Percentiles rank a stretch among this genome's conserved stretches.
phyloP scores from a whole-genome alignment of 2,797 vertebrate species.

The Microctenopoma stevenorrisi region DNA sequence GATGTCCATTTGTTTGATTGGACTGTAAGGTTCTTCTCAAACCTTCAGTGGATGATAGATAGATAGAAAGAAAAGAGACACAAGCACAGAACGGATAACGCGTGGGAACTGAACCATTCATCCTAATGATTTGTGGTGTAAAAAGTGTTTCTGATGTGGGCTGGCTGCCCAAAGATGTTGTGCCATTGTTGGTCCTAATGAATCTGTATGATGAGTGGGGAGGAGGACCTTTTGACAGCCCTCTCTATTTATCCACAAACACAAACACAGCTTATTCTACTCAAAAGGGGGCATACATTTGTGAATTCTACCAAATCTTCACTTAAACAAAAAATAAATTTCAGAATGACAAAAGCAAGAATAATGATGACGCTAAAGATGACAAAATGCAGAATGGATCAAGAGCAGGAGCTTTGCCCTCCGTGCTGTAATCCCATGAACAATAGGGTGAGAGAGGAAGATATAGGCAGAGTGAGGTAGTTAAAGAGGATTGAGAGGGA shows the following conservation, averaged over 20 bases:
- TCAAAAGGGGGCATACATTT: neutral
- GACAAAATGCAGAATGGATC: slow-evolving; percentile 58
- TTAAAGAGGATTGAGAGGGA: slow-evolving; percentile 11
- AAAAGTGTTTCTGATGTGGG: slow-evolving; percentile 52
- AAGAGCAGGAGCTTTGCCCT: slow-evolving; percentile 51
- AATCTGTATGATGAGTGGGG: slow-evolving; percentile 55
- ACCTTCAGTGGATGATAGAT: slow-evolving; percentile 18
- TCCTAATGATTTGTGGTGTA: slow-evolving; percentile 51
- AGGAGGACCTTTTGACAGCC: slow-evolving; percentile 43
- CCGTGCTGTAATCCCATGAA: slow-evolving; percentile 52
- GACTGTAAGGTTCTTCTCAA: slow-evolving; percentile 36
- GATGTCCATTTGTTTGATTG: slow-evolving; percentile 22
- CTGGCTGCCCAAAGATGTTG: slow-evolving; percentile 61
- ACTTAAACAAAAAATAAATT: neutral
- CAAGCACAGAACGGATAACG: slow-evolving; percentile 26
- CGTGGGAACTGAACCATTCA: slow-evolving; percentile 49
- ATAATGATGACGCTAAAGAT: slow-evolving; percentile 25
- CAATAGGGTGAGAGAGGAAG: slow-evolving; percentile 38
- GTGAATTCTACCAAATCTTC: neutral
- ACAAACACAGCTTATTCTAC: neutral
- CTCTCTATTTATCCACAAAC: slow-evolving; percentile 23
- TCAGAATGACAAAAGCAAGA: neutral
- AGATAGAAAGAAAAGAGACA: slow-evolving; percentile 12
- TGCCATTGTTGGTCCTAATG: slow-evolving; percentile 65
- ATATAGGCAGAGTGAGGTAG: slow-evolving; percentile 14